phyloP scores from a whole-genome alignment of 2,888 invertebrate genomes.

The Anthrax anthrax region DNA sequence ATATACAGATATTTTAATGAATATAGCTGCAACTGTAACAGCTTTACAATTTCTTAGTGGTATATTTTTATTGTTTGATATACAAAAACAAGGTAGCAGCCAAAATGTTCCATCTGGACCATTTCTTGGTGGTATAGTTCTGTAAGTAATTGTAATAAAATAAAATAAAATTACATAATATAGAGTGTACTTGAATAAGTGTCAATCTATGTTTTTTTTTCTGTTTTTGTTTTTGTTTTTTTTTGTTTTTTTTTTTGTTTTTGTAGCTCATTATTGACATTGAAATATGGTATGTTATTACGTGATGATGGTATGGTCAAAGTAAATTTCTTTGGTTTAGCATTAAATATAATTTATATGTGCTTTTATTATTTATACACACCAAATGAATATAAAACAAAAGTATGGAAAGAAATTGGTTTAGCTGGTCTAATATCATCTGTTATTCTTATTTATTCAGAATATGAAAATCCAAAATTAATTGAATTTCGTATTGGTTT shows the following conservation, averaged over 20 bases:
- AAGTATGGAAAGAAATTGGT: conserved; percentile 43
- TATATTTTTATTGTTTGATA: conserved; percentile 56
- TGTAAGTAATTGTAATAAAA: conserved; percentile 43
- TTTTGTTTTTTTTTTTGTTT: not conserved
- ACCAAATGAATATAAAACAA: conserved; percentile 36
- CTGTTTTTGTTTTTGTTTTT: too few relatives aligned
- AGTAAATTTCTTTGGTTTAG: conserved; percentile 61
- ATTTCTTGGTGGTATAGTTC: conserved; percentile 59
- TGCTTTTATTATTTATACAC: conserved; percentile 52
- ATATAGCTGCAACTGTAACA: conserved; percentile 58
- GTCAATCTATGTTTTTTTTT: too few relatives aligned
- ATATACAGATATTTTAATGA: conserved; percentile 51
- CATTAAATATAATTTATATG: conserved; percentile 52
- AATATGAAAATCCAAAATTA: conserved; percentile 46
- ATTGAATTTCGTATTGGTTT: conserved; percentile 57
- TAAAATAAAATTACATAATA: conserved; percentile 9
- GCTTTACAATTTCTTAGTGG: conserved; percentile 74
- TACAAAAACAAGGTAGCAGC: conserved; percentile 52
- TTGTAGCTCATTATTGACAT: conserved; percentile 53
- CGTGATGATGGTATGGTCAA: conserved; percentile 61
- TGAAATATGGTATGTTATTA: conserved; percentile 61
- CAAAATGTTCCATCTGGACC: conserved; percentile 51
- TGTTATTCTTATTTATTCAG: conserved; percentile 46
- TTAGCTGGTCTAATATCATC: conserved; percentile 42
- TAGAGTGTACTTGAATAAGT: too few relatives aligned